These are phyloP conservation scores for Oryzias celebensis DNA, from an alignment of 2,113 vertebrate species.

Conservation along the genomic window DNA sequence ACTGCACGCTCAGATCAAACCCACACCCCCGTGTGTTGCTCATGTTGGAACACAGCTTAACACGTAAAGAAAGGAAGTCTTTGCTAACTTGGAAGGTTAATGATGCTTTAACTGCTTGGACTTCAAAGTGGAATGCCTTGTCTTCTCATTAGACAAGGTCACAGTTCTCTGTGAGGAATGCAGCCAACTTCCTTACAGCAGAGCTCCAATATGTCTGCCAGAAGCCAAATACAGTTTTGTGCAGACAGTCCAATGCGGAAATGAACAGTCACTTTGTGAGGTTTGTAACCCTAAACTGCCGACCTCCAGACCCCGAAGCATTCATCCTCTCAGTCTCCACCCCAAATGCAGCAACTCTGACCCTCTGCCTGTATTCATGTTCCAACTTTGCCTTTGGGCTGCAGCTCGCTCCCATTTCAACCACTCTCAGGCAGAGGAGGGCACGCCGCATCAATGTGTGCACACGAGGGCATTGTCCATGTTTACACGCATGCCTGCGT, in stretches of 20 bases:
- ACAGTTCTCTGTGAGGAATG: constrained; percentile 1
- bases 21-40: background rate
- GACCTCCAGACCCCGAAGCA: constrained; percentile 42
- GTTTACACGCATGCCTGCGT: constrained; percentile 58
- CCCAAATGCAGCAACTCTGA: constrained; percentile 44
- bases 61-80: constrained; percentile 8
- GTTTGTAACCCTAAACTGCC: constrained; percentile 53
- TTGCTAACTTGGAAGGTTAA: background rate
- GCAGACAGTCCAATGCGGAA: constrained; percentile 20
- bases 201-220: constrained; percentile 21
- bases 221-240: constrained; percentile 35
- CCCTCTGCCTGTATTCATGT: constrained; percentile 55
- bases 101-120: constrained; percentile 9
- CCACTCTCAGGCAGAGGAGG: constrained; percentile 36
- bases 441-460: constrained; percentile 11
- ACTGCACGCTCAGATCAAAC: constrained; percentile 1
- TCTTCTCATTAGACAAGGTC: constrained; percentile 21
- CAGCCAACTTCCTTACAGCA: constrained; percentile 6
- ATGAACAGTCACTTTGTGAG: constrained; percentile 54
- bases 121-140: constrained; percentile 16
- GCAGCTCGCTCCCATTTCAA: constrained; percentile 62
- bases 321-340: constrained; percentile 32
- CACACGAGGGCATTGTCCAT: constrained; percentile 37
- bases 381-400: constrained; percentile 55
- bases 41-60: background rate